Conservation (phyloP, 2,113 vertebrate genomes). For the Rhinopomastus cyanomelas region DNA sequence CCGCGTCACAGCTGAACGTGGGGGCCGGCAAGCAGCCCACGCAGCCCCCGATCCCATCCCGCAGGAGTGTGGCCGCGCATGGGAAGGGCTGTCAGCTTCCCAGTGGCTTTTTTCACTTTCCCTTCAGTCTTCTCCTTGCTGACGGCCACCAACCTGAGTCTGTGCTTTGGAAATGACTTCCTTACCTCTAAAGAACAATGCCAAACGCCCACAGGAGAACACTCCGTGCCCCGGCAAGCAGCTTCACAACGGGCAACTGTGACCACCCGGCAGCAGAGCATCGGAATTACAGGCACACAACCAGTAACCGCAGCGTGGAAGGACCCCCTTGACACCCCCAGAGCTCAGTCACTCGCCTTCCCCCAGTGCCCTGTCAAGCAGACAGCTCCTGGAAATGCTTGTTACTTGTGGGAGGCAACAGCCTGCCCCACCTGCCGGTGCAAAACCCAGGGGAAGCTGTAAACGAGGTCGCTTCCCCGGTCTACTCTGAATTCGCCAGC, state of each 20-base stretch:
- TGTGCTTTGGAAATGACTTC: slow-evolving; percentile 19
- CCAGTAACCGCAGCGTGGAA: slow-evolving; percentile 52
- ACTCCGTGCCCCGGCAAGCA: slow-evolving; percentile 27
- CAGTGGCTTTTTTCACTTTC: not conserved
- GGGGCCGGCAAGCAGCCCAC: not conserved
- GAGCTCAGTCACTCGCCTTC: slow-evolving; percentile 15
- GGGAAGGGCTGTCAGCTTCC: slow-evolving; percentile 40
- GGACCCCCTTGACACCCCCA: slow-evolving; percentile 8
- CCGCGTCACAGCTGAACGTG: not conserved
- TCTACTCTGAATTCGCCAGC: slow-evolving; percentile 1
- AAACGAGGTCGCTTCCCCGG: not conserved
- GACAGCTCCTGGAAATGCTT: slow-evolving; percentile 9
- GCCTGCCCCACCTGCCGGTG: not conserved
- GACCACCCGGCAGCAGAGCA: slow-evolving; percentile 39
- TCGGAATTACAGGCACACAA: slow-evolving; percentile 14
- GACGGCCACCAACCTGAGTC: slow-evolving; percentile 12
- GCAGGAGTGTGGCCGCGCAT: not conserved
- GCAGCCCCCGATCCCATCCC: not conserved
- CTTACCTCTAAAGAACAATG: slow-evolving; percentile 49
- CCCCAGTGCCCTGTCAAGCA: not conserved
- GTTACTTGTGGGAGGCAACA: slow-evolving; percentile 26
- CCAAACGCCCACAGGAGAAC: slow-evolving; percentile 24
- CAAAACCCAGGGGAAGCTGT: not conserved
- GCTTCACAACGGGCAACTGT: slow-evolving; percentile 36
- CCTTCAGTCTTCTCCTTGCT: slow-evolving; percentile 5